Conservation (phyloP, 1,140 invertebrate genomes). For the Drosophila bifasciata region DNA sequence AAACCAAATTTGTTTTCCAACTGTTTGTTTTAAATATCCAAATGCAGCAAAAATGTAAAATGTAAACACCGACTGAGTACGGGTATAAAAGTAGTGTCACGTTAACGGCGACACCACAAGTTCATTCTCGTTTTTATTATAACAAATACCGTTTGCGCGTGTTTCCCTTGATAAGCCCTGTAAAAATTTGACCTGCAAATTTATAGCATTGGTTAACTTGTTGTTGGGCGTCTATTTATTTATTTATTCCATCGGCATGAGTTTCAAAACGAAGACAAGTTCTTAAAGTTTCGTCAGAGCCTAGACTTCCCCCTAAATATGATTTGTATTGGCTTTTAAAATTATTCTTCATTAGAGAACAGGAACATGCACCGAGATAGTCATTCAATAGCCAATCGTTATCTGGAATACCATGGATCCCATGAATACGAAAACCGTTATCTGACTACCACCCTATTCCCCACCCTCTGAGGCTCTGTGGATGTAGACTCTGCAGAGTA, state of each 20-base stretch:
- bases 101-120: too few species aligned
- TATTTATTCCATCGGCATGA: too few species aligned
- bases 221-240: neutral
- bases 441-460: constrained; percentile 17
- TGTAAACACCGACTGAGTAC: too few species aligned
- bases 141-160: constrained; percentile 20
- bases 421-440: constrained; percentile 21
- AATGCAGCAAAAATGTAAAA: too few species aligned
- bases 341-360: constrained; percentile 1
- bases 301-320: too few species aligned
- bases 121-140: too few species aligned
- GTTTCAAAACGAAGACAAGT: too few species aligned
- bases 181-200: constrained; percentile 6
- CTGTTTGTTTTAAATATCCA: too few species aligned
- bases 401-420: constrained; percentile 4
- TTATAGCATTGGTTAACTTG: constrained; percentile 5
- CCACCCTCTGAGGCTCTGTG: constrained; percentile 10
- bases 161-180: neutral
- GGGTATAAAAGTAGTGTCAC: too few species aligned
- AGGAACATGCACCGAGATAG: constrained; percentile 2
- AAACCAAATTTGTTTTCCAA: too few species aligned
- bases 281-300: too few species aligned
- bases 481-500: constrained; percentile 2
- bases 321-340: neutral
- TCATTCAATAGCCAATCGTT: neutral